Evolutionary conservation across 2,113 vertebrate genomes (phyloP).

Genomic region (Oceanites oceanicus): DNA sequence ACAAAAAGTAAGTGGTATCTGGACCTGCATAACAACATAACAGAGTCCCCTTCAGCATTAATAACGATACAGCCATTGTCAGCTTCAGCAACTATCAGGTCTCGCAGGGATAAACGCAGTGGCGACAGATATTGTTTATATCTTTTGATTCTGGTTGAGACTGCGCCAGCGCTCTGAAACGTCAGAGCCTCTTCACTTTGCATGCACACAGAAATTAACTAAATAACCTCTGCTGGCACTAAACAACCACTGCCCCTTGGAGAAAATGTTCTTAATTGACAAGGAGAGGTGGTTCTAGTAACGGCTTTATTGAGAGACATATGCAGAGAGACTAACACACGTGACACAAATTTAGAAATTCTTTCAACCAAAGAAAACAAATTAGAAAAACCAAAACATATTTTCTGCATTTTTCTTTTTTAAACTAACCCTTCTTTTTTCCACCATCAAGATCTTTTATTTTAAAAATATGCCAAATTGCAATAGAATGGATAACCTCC

Average conservation of each 20-base stretch:
- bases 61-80: background rate
- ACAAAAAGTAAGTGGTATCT: background rate
- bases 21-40: background rate
- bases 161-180: background rate
- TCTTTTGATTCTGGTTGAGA: background rate
- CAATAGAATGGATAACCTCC: background rate
- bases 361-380: background rate
- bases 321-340: background rate
- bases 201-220: background rate
- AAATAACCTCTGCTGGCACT: background rate
- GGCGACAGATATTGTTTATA: background rate
- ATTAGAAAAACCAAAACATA: background rate
- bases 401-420: background rate
- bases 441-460: background rate
- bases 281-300: background rate
- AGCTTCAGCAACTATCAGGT: background rate
- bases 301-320: background rate
- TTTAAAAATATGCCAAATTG: background rate
- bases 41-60: background rate
- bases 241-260: background rate
- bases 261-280: background rate
- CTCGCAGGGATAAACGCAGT: background rate
- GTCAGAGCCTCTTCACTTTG: background rate
- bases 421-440: background rate
- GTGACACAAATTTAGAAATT: background rate